Conservation (phyloP, 1,140 invertebrate genomes). For the Centruroides vittatus region DNA sequence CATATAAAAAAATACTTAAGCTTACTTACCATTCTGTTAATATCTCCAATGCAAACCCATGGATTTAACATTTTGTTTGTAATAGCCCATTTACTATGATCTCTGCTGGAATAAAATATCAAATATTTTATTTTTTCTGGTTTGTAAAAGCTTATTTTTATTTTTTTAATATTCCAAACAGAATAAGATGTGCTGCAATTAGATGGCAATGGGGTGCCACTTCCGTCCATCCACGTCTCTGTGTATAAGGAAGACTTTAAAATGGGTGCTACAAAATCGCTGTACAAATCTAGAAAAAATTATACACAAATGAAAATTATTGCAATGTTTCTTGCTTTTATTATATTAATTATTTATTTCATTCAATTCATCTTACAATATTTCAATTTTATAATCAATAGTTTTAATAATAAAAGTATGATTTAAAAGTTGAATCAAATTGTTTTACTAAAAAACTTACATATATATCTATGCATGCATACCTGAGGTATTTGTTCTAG, state of each 20-base stretch:
- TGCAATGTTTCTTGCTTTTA: too few species aligned
- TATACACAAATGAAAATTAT: neutral
- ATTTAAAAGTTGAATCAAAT: too few species aligned
- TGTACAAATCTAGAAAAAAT: conserved; percentile 55
- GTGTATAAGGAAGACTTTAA: conserved; percentile 53
- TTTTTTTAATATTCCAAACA: conserved; percentile 25
- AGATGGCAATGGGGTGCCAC: conserved; percentile 34
- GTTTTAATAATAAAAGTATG: too few species aligned
- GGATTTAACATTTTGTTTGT: conserved; percentile 36
- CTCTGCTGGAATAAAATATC: conserved; percentile 29
- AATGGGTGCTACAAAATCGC: conserved; percentile 55
- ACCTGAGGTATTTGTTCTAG: too few species aligned
- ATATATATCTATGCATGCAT: too few species aligned
- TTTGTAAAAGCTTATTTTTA: conserved; percentile 8
- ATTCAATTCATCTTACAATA: too few species aligned
- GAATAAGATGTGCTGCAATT: conserved; percentile 26
- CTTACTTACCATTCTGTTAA: conserved; percentile 63
- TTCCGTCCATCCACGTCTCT: conserved; percentile 78
- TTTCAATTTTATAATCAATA: too few species aligned
- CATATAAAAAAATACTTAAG: too few species aligned
- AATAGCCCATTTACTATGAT: conserved; percentile 89
- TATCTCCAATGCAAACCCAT: conserved; percentile 82
- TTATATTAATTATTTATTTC: too few species aligned
- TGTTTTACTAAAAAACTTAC: too few species aligned
- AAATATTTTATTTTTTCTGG: neutral